These are phyloP conservation scores for Cyprinodon brontotheroides DNA, from an alignment of 2,113 vertebrate species.

Conservation along the genomic window DNA sequence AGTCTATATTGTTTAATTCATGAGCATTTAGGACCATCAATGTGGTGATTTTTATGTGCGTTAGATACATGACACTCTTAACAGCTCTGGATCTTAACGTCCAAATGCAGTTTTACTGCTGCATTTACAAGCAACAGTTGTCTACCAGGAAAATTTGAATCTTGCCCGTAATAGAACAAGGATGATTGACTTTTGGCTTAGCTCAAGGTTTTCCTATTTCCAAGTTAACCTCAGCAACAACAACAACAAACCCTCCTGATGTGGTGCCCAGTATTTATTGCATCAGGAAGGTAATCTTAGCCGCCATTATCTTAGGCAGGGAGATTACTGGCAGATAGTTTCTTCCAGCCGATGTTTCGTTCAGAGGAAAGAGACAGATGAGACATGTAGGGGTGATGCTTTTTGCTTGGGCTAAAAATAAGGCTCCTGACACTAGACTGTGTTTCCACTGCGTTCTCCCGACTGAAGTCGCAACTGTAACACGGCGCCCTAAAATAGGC, in stretches of 20 bases:
- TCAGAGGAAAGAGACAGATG: constrained; percentile 59
- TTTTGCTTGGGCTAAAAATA: constrained; percentile 79
- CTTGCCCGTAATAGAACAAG: constrained; percentile 54
- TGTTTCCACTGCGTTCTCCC: constrained; percentile 81
- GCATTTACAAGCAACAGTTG: constrained; percentile 49
- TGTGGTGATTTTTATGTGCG: constrained; percentile 15
- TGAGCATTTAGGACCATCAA: neutral
- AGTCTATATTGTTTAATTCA: neutral
- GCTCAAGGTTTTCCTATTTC: constrained; percentile 55
- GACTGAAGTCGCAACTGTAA: constrained; percentile 69
- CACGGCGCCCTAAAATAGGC: constrained; percentile 75
- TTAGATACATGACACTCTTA: constrained; percentile 13
- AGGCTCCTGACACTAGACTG: constrained; percentile 75
- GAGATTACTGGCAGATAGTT: constrained; percentile 66
- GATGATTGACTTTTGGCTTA: constrained; percentile 63
- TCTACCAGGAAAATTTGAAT: constrained; percentile 63
- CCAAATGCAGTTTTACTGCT: constrained; percentile 25
- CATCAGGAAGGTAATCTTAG: constrained; percentile 46
- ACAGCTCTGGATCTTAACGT: constrained; percentile 3
- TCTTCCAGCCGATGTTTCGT: constrained; percentile 42
- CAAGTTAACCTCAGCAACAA: constrained; percentile 54
- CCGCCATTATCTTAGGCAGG: constrained; percentile 49
- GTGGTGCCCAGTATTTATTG: constrained; percentile 45
- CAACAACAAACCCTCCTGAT: constrained; percentile 23
- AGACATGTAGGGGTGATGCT: constrained; percentile 70